These are phyloP conservation scores for Macroglossus sobrinus DNA, from an alignment of 2,113 vertebrate genomes.

Conservation along the genomic window DNA sequence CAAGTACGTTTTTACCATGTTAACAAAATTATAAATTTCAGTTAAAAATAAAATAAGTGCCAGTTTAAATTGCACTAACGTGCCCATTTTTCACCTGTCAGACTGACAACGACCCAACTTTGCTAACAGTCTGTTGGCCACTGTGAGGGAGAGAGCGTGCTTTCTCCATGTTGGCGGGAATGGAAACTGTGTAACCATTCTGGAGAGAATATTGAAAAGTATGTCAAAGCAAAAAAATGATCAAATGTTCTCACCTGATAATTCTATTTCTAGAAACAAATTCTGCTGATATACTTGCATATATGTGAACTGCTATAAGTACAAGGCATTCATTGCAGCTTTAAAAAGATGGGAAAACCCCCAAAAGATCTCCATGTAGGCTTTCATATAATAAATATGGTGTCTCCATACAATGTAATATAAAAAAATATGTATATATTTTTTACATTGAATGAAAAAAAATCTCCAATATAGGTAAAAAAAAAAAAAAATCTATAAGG, in stretches of 20 bases:
- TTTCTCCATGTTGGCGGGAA: background rate
- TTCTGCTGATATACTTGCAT: background rate
- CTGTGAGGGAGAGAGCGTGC: background rate
- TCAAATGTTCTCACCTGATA: accelerated
- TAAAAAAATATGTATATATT: background rate
- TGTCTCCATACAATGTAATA: background rate
- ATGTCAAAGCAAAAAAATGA: background rate
- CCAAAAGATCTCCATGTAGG: accelerated
- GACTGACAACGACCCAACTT: no score
- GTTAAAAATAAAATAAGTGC: background rate
- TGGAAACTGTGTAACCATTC: background rate
- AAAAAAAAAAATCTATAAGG: background rate
- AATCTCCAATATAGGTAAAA: accelerated
- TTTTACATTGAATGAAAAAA: background rate
- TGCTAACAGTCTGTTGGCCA: background rate
- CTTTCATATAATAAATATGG: background rate
- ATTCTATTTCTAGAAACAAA: background rate
- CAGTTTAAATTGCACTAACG: background rate
- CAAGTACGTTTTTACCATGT: background rate
- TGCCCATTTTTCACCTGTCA: background rate
- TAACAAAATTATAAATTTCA: background rate
- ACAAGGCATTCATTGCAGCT: background rate
- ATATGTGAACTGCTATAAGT: background rate
- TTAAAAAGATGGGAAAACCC: background rate
- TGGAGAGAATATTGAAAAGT: background rate